Percentiles rank a stretch among this genome's conserved stretches.
Conservation (phyloP, 1,140 invertebrate species). For the Globodera ellingtonae region DNA sequence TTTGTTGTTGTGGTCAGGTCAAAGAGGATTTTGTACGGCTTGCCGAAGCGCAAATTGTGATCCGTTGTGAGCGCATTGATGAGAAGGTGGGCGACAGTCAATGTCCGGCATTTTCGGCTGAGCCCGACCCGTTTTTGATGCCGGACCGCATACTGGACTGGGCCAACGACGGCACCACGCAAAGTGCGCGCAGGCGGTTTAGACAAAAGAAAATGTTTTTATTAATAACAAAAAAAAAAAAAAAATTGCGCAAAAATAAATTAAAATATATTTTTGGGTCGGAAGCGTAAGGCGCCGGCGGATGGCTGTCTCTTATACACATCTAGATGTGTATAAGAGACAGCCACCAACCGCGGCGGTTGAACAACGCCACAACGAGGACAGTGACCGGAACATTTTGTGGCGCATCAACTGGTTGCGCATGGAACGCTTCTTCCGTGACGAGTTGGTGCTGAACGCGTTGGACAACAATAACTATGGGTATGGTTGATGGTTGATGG, state of each 20-base stretch:
- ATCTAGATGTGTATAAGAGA: too few species aligned
- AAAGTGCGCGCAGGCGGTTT: not conserved
- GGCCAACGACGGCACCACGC: not conserved
- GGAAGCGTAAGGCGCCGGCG: not conserved
- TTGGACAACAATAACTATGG: not conserved
- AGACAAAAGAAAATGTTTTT: not conserved
- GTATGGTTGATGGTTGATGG: not conserved
- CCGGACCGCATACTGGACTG: conserved; percentile 34
- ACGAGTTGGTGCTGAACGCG: conserved; percentile 41
- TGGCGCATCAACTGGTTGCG: conserved; percentile 45
- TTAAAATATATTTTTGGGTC: not conserved
- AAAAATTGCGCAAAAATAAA: not conserved
- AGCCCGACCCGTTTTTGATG: conserved; percentile 37
- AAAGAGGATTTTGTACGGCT: conserved; percentile 32
- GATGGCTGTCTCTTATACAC: too few species aligned
- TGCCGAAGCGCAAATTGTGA: conserved; percentile 37
- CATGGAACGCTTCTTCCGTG: conserved; percentile 47
- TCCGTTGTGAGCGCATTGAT: conserved; percentile 29
- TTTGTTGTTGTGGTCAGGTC: not conserved
- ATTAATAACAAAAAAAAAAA: not conserved
- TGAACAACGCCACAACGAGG: conserved; percentile 10
- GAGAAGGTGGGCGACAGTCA: conserved; percentile 3
- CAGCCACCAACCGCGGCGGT: not conserved
- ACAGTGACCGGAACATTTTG: conserved; percentile 35
- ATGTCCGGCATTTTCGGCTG: conserved; percentile 33